Evolutionary conservation across 1,140 invertebrate species (phyloP).

Genomic region (Diuraphis noxia): DNA sequence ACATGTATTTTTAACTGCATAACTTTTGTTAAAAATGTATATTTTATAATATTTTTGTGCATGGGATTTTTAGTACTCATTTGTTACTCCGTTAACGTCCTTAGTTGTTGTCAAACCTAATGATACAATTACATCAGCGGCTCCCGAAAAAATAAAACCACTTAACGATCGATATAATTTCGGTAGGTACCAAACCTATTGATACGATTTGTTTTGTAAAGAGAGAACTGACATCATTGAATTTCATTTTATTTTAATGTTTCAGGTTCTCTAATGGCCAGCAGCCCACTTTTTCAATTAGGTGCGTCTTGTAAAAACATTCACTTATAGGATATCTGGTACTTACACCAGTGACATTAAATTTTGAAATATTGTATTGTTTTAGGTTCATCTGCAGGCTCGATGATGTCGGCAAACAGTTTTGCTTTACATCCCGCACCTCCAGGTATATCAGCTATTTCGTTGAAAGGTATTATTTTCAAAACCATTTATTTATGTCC

Average conservation of each 20-base stretch:
- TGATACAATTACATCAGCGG: conserved; percentile 54
- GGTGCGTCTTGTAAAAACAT: background rate
- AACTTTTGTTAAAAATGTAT: background rate
- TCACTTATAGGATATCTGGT: background rate
- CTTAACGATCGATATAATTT: conserved; percentile 23
- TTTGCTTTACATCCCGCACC: too few species aligned
- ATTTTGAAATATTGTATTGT: background rate
- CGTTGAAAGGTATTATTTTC: background rate
- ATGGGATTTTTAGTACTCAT: conserved; percentile 69
- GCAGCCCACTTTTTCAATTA: background rate
- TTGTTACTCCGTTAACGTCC: conserved; percentile 73
- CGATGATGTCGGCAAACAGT: background rate
- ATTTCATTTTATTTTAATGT: background rate
- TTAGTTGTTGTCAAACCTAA: conserved; percentile 72
- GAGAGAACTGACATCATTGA: too few species aligned
- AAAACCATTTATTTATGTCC: background rate
- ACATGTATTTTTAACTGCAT: background rate
- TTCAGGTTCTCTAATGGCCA: conserved; percentile 10
- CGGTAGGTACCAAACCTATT: background rate
- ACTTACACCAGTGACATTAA: background rate
- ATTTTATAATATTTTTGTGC: conserved; percentile 13
- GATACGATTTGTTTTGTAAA: background rate
- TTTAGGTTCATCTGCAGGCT: background rate
- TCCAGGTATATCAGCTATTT: background rate
- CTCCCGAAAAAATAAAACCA: conserved; percentile 25